Evolutionary conservation across 2,797 vertebrate species (phyloP), one percentile per base, ranked within the genome.

Genomic region (Schizopygopsis pylzovi): DNA sequence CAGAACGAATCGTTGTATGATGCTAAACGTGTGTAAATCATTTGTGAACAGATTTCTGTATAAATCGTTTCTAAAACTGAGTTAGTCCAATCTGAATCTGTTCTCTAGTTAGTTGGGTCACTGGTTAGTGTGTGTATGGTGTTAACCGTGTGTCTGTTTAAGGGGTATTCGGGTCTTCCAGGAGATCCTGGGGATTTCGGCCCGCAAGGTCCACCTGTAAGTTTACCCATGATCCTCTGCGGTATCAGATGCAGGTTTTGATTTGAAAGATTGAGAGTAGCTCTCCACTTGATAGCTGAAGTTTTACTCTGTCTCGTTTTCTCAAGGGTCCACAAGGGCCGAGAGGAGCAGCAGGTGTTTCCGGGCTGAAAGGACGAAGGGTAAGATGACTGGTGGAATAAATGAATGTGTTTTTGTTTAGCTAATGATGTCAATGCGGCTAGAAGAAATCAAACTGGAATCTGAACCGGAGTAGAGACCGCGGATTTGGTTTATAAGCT

Each of bases 111-210:
- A 65, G 72, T 59, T 81, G 68, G 68, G n/a, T 25, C 33, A 56
- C 52, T 52, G 25, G 11, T 41, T 8, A n/a, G 8, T 78, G 39
- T 16, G 9, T 59, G 18, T 5, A 16, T 49, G 16, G n/a, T 67
- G 13, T n/a, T 25, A 68, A 73, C 7, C 15, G 20, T 89, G 79
- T 71, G 54, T 92, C 73, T 89, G 7, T 83, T 86, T 70, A 88
- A 99, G 98, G 98, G 98, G 37, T 99, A 99, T 91, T 92, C 96
- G 88, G 98, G 98, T 89, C 88, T 95, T 90, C 94, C 97, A 87
- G 98, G 98, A 72, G 61, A 92, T 91, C 94, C 96, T 77, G 98
- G 98, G 43, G 93, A 96, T 73, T 56, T 97, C 1, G 98, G 98
- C 2, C 91, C 95, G 71, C 94, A 96, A 90, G 98, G 98, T 82